These are phyloP conservation scores for Cryptocephalus primarius DNA, from an alignment of 2,888 invertebrate genomes.

Conservation along the genomic window DNA sequence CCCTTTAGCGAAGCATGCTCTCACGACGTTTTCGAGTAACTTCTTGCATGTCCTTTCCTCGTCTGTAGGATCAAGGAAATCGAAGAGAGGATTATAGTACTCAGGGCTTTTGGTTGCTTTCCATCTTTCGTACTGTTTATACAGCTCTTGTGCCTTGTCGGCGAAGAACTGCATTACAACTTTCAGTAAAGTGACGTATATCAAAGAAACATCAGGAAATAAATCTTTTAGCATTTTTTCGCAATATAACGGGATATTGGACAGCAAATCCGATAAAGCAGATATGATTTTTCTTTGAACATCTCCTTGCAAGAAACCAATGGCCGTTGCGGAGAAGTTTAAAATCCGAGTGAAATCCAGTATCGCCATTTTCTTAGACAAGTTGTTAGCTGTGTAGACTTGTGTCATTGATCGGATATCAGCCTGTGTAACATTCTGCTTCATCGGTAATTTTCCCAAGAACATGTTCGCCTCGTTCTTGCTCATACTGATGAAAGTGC, in stretches of 20 bases:
- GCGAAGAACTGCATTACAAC: conserved; percentile 10
- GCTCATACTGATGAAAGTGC: conserved; percentile 20
- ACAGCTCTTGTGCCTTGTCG: conserved; percentile 11
- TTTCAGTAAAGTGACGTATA: conserved; percentile 2
- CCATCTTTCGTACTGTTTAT: conserved; percentile 13
- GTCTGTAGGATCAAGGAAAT: conserved; percentile 9
- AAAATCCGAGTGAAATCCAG: background rate
- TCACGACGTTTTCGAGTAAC: conserved; percentile 1
- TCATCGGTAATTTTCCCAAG: conserved; percentile 13
- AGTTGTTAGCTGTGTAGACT: background rate
- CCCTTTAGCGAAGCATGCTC: background rate
- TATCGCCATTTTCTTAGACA: background rate
- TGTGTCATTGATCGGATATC: conserved; percentile 3
- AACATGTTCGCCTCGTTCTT: conserved; percentile 17
- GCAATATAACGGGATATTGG: background rate
- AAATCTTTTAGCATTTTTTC: conserved; percentile 5
- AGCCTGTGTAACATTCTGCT: background rate
- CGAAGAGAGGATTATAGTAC: conserved; percentile 12
- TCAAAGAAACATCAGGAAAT: conserved; percentile 10
- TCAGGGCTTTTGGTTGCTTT: conserved; percentile 8
- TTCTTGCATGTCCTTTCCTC: conserved; percentile 5
- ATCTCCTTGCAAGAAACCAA: background rate
- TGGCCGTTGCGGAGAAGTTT: background rate
- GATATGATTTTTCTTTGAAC: background rate
- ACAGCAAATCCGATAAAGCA: conserved; percentile 5